Evolutionary conservation across 2,888 invertebrate species (phyloP).

Genomic region (Eilema sororculum): DNA sequence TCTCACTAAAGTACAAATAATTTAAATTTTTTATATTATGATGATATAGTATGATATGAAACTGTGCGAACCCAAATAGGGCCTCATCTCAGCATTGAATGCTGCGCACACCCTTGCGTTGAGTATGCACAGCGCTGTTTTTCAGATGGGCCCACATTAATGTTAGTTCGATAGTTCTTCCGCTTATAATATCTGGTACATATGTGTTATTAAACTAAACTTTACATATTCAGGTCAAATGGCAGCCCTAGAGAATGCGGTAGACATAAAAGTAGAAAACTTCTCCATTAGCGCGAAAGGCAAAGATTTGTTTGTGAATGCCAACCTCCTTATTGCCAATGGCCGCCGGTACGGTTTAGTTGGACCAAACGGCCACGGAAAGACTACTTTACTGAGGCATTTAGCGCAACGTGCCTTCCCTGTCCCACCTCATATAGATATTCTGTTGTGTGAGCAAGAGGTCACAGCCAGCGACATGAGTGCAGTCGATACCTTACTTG

Average conservation of each 20-base stretch:
- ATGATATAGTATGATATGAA: no score
- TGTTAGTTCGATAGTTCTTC: not conserved
- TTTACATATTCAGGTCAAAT: conserved; percentile 86
- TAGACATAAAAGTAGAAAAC: conserved; percentile 99
- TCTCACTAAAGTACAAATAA: no score
- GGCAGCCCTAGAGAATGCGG: conserved; percentile 95
- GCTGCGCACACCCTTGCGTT: no score
- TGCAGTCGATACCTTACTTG: conserved; percentile 97
- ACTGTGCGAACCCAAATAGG: no score
- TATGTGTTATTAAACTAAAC: no score
- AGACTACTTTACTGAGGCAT: conserved; percentile 98
- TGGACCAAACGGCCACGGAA: conserved; percentile 99
- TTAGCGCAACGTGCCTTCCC: conserved; percentile 96
- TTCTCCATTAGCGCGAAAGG: conserved; percentile 99
- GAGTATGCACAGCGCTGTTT: no score
- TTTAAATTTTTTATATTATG: no score
- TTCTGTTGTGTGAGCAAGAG: conserved; percentile 99
- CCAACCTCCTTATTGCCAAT: conserved; percentile 96
- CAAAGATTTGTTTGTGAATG: conserved; percentile 98
- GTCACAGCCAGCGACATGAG: conserved; percentile 97
- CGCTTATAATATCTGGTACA: not conserved
- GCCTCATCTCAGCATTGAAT: no score
- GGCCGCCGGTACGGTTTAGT: conserved; percentile 98
- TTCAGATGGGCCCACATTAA: no score
- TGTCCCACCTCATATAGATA: conserved; percentile 98